Evolutionary conservation across 2,113 vertebrate species (phyloP).

Genomic region (Caranx melampygus): DNA sequence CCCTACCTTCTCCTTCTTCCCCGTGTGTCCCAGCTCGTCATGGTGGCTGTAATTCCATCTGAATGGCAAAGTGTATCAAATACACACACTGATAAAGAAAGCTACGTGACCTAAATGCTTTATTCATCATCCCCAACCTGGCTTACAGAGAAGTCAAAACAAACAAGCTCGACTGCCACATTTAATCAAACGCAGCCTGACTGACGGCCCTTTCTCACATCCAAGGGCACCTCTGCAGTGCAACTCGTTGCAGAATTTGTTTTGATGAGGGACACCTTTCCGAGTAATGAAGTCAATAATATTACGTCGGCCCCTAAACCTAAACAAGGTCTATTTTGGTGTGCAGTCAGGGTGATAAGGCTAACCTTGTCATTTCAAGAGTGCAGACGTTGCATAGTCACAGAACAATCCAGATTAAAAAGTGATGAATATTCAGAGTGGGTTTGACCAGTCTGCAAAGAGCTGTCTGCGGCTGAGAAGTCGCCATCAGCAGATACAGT

Average conservation of each 20-base stretch:
- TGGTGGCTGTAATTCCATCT: constrained; percentile 36
- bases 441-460: constrained; percentile 13
- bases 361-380: constrained; percentile 44
- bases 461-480: constrained; percentile 36
- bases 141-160: constrained; percentile 55
- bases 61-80: constrained; percentile 58
- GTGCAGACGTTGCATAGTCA: constrained; percentile 8
- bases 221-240: constrained; percentile 66
- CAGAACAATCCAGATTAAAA: constrained; percentile 50
- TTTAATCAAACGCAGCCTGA: constrained; percentile 58
- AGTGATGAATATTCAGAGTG: constrained; percentile 63
- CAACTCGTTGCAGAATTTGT: constrained; percentile 39
- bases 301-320: constrained; percentile 14
- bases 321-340: constrained; percentile 25
- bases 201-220: constrained; percentile 35
- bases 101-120: constrained; percentile 67
- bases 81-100: constrained; percentile 39
- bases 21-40: not conserved
- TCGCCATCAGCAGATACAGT: constrained; percentile 62
- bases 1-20: not conserved
- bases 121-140: constrained; percentile 52
- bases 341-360: constrained; percentile 18
- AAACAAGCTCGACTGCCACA: constrained; percentile 64
- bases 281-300: constrained; percentile 55
- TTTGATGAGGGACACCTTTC: constrained; percentile 52